Evolutionary conservation across 2,113 vertebrate genomes (phyloP).

Genomic region (Pseudorhombus dupliciocellatus): DNA sequence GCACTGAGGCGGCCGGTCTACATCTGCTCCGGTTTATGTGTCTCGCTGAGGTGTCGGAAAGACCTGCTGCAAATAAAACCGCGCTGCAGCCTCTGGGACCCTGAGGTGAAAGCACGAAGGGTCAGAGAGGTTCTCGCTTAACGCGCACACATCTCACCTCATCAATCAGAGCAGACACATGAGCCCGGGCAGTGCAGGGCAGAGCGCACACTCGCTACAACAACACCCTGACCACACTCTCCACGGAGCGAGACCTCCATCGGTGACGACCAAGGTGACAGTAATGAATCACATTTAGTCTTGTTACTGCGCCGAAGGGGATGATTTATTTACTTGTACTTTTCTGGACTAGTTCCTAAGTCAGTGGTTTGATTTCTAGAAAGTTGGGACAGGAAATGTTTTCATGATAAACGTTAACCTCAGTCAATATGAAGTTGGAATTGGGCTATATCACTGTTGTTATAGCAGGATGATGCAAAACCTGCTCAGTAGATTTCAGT

Average conservation of each 20-base stretch:
- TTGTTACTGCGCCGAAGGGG: not conserved
- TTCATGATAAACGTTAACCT: too few relatives aligned
- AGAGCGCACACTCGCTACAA: constrained; percentile 3
- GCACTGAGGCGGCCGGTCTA: constrained; percentile 16
- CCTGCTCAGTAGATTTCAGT: too few relatives aligned
- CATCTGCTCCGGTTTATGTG: constrained; percentile 56
- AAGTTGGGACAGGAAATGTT: not conserved
- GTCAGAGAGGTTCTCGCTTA: constrained; percentile 56
- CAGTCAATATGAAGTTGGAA: too few relatives aligned
- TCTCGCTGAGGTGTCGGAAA: constrained; percentile 47
- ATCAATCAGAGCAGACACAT: constrained; percentile 63
- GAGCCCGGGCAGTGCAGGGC: constrained; percentile 1
- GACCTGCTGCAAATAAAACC: constrained; percentile 48
- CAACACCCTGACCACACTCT: constrained; percentile 24
- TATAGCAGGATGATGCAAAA: too few relatives aligned
- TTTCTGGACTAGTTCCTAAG: constrained; percentile 1
- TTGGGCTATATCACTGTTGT: too few relatives aligned
- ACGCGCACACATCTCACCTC: constrained; percentile 66
- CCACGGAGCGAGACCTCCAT: constrained; percentile 32
- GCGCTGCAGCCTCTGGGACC: constrained; percentile 36
- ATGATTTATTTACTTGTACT: not conserved
- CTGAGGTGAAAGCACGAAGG: constrained; percentile 58
- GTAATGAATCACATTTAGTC: constrained; percentile 23
- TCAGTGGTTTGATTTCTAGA: not conserved
- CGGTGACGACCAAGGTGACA: constrained; percentile 1